phyloP scores from a whole-genome alignment of 2,797 vertebrate species.

The Sebastes trivittatus region DNA sequence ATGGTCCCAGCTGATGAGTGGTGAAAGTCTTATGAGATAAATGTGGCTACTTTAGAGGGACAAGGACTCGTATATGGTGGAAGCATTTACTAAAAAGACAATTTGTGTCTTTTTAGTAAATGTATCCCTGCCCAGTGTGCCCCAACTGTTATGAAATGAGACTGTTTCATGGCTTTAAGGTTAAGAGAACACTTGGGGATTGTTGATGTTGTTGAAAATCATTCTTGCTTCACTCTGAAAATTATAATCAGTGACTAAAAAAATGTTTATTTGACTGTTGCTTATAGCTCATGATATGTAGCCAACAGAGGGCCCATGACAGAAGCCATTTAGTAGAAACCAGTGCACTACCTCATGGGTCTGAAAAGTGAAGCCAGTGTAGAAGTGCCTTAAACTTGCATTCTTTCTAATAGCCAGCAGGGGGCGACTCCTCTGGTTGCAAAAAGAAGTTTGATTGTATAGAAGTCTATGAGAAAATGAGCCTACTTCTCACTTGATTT shows the following conservation, averaged over 20 bases:
- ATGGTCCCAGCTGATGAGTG: conserved; percentile 57
- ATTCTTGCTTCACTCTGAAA: no score
- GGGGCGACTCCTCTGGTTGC: no score
- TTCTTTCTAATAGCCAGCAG: no score
- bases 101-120: not conserved
- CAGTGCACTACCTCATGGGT: accelerated
- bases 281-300: not conserved
- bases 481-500: no score
- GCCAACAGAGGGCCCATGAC: not conserved
- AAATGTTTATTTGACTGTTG: not conserved
- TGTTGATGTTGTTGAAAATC: not conserved
- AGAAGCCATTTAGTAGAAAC: no score
- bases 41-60: conserved; percentile 34
- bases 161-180: not conserved
- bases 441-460: no score
- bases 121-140: not conserved
- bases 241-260: not conserved
- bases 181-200: not conserved
- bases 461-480: no score
- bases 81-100: conserved; percentile 17
- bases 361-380: no score
- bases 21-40: conserved; percentile 48
- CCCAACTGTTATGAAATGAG: not conserved
- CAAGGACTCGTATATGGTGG: conserved; percentile 7
- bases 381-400: no score